Conservation (phyloP, 1,140 invertebrate species). For the Marisa cornuarietis region DNA sequence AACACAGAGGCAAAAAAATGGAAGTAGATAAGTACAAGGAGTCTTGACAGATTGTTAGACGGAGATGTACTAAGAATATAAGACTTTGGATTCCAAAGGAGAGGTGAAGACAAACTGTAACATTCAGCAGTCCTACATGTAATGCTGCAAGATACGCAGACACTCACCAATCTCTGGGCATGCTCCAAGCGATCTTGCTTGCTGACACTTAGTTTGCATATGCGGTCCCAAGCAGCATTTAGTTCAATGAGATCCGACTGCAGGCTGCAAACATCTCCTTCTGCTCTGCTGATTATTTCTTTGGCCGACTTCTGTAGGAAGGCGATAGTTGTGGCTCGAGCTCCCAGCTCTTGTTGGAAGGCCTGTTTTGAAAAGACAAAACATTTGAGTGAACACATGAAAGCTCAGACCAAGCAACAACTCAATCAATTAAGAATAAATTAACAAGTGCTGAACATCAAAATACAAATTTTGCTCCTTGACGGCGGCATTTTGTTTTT, state of each 20-base stretch:
- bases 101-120: no score
- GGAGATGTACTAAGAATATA: no score
- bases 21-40: no score
- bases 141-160: background rate
- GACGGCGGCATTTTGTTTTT: no score
- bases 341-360: constrained; percentile 91
- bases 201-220: constrained; percentile 79
- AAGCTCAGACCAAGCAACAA: background rate
- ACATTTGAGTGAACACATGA: constrained; percentile 35
- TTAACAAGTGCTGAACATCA: no score
- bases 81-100: no score
- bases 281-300: constrained; percentile 86
- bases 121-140: no score
- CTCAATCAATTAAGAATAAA: no score
- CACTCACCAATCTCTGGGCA: constrained; percentile 75
- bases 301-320: constrained; percentile 88
- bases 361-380: no score
- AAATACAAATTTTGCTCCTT: no score
- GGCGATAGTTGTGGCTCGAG: constrained; percentile 86
- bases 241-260: constrained; percentile 84
- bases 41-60: no score
- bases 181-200: constrained; percentile 84
- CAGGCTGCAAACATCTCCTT: constrained; percentile 83
- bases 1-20: no score
- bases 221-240: constrained; percentile 85